These are phyloP conservation scores for Halcyon chelicuti DNA, from an alignment of 2,797 vertebrate genomes.

Conservation along the genomic window DNA sequence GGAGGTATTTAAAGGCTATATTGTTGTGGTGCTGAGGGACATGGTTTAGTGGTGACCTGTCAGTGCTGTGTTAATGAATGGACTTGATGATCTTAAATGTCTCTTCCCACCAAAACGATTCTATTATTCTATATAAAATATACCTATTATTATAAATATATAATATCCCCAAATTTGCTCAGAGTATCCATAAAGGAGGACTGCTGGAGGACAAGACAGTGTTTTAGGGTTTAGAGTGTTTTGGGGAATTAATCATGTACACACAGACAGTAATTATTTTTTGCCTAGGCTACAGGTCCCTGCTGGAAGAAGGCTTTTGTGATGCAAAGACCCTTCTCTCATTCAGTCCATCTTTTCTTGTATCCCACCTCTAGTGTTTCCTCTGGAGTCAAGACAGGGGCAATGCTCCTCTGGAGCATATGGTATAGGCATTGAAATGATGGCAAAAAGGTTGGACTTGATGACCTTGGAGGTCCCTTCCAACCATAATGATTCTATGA, in stretches of 20 bases:
- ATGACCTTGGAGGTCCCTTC: too few species aligned
- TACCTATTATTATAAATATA: neutral
- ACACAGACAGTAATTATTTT: fast-evolving
- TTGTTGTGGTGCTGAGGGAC: too few species aligned
- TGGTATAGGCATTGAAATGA: too few species aligned
- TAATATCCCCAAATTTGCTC: neutral
- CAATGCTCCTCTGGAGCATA: neutral
- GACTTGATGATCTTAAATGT: too few species aligned
- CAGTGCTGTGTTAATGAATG: too few species aligned
- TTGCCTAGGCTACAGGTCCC: neutral
- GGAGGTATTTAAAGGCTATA: too few species aligned
- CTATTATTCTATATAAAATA: too few species aligned
- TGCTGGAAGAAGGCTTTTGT: neutral
- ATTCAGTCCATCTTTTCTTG: neutral
- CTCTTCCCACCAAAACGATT: too few species aligned
- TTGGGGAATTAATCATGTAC: neutral
- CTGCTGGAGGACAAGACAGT: neutral
- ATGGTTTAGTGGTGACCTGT: too few species aligned
- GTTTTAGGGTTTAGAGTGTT: neutral
- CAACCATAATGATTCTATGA: too few species aligned
- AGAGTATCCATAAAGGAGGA: neutral
- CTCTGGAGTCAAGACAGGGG: neutral
- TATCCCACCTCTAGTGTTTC: neutral
- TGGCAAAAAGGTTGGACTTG: too few species aligned
- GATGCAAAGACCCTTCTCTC: neutral